Percentiles rank a stretch among this genome's conserved stretches.
Evolutionary conservation across 2,113 vertebrate genomes (phyloP).

Genomic region (Austrofundulus limnaeus): DNA sequence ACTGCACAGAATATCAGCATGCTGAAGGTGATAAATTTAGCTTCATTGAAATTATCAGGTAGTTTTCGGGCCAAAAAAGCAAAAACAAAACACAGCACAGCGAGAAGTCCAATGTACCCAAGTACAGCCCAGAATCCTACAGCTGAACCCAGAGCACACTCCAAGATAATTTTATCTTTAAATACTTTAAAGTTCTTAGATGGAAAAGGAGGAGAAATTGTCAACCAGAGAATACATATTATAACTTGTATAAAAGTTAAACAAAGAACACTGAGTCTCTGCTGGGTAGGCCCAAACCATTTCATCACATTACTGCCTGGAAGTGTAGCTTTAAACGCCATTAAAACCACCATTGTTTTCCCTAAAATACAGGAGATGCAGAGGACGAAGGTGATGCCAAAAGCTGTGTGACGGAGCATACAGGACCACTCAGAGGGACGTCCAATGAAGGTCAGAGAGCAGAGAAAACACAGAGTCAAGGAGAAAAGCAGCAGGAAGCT

Average conservation of each 20-base stretch:
- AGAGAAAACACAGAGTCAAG: neutral
- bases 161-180: conserved; percentile 69
- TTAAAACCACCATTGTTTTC: conserved; percentile 67
- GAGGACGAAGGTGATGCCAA: conserved; percentile 71
- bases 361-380: conserved; percentile 60
- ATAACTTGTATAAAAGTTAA: neutral
- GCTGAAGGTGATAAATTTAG: conserved; percentile 21
- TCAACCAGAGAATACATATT: neutral
- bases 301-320: conserved; percentile 26
- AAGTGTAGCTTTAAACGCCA: conserved; percentile 65
- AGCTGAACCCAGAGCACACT: conserved; percentile 67
- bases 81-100: neutral
- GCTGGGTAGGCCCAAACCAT: neutral
- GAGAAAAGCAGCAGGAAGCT: conserved; percentile 4
- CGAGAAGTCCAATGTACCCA: conserved; percentile 8
- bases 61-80: conserved; percentile 5
- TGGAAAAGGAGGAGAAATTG: neutral
- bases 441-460: neutral
- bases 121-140: conserved; percentile 31
- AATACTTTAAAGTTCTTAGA: conserved; percentile 29
- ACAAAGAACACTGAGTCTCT: neutral
- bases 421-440: conserved; percentile 65
- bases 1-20: conserved; percentile 26
- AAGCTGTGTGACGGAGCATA: conserved; percentile 66
- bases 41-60: conserved; percentile 22